Evolutionary conservation across 2,797 vertebrate species (phyloP).

Genomic region (Malurus leucopterus): DNA sequence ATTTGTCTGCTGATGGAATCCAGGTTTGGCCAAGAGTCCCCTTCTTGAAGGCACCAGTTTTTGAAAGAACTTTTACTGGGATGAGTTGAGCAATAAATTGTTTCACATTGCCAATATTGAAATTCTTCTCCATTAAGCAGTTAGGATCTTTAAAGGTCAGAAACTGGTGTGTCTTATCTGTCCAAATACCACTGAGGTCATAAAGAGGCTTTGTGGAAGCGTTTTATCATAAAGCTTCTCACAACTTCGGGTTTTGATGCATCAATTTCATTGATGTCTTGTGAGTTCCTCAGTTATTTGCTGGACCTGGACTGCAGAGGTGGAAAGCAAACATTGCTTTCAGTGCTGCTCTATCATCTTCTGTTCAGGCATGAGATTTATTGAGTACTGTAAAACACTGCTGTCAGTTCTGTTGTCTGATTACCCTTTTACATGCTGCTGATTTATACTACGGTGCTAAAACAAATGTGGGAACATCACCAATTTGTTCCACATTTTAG

Average conservation of each 20-base stretch:
- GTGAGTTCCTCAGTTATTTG: background rate
- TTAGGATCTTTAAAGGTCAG: background rate
- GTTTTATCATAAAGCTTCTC: background rate
- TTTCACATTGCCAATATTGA: background rate
- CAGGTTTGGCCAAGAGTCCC: background rate
- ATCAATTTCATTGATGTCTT: background rate
- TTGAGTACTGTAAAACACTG: background rate
- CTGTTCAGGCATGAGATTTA: slow-evolving; percentile 14
- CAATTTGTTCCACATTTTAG: background rate
- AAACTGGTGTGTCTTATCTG: background rate
- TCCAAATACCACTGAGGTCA: background rate
- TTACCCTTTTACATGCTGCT: slow-evolving; percentile 4
- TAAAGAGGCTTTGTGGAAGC: background rate
- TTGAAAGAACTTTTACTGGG: background rate
- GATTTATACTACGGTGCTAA: slow-evolving; percentile 14
- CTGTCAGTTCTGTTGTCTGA: slow-evolving; percentile 14
- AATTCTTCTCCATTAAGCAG: background rate
- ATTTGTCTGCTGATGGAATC: background rate
- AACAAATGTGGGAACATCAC: slow-evolving; percentile 14
- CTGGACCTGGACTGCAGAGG: background rate
- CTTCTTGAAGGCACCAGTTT: background rate
- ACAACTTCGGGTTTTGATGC: background rate
- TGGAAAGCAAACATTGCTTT: background rate
- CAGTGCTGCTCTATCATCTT: background rate
- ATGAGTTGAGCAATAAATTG: background rate